Percentiles rank a stretch among this genome's conserved stretches.
Evolutionary conservation across 2,113 vertebrate species (phyloP).

Genomic region (Vulpes vulpes): DNA sequence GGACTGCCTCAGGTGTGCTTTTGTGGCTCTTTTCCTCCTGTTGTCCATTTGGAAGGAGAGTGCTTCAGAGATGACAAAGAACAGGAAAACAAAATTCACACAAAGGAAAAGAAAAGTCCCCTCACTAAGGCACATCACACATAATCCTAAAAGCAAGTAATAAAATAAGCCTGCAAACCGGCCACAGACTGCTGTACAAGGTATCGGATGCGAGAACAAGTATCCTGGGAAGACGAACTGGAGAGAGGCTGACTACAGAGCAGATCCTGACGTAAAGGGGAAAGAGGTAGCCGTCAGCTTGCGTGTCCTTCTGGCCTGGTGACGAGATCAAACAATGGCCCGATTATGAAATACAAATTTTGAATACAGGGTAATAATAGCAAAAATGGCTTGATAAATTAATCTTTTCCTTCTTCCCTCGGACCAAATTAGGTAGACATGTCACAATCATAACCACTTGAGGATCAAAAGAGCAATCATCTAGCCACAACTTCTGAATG

Average conservation of each 20-base stretch:
- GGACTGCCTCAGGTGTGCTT: slow-evolving; percentile 78
- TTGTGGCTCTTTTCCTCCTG: slow-evolving; percentile 80
- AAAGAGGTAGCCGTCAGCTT: slow-evolving; percentile 58
- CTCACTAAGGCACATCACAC: slow-evolving; percentile 75
- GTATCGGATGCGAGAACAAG: not conserved
- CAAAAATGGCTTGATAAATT: slow-evolving; percentile 45
- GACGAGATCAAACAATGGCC: slow-evolving; percentile 54
- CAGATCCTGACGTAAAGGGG: slow-evolving; percentile 67
- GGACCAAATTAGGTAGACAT: slow-evolving; percentile 57
- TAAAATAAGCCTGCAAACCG: slow-evolving; percentile 55
- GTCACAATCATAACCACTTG: slow-evolving; percentile 9
- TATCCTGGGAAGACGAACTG: slow-evolving; percentile 75
- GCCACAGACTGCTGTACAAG: not conserved
- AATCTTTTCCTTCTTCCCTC: slow-evolving; percentile 42
- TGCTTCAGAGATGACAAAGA: slow-evolving; percentile 85
- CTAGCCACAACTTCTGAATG: slow-evolving; percentile 44
- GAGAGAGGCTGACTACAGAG: slow-evolving; percentile 81
- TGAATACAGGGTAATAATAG: slow-evolving; percentile 18
- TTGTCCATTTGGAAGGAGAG: slow-evolving; percentile 82
- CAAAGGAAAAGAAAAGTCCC: slow-evolving; percentile 82
- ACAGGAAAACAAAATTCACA: slow-evolving; percentile 85
- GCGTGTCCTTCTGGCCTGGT: slow-evolving; percentile 48
- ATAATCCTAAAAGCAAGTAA: slow-evolving; percentile 69
- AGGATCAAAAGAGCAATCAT: slow-evolving; percentile 32
- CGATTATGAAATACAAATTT: not conserved